A percentile compares a stretch with the other conserved stretches of the same genome.
Conservation (phyloP, 2,797 vertebrate species). For the Aselliscus stoliczkanus region DNA sequence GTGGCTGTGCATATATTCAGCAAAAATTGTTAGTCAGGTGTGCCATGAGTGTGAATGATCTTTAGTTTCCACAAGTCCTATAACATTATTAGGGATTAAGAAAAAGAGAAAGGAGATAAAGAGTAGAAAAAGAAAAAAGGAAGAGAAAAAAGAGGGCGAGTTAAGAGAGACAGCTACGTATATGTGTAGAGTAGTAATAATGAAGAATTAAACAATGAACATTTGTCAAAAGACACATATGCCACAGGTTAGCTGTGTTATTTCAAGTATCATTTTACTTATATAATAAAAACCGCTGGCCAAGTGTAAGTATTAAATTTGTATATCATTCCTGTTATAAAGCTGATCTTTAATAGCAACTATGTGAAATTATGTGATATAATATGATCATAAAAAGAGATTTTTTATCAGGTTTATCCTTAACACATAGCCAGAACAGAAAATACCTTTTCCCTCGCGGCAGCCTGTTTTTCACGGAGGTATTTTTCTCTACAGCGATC, state of each 20-base stretch:
- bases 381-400: not conserved
- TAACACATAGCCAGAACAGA: not conserved
- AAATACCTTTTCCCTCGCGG: slow-evolving; percentile 95
- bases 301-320: not conserved
- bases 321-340: not conserved
- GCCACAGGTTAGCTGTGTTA: not conserved
- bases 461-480: slow-evolving; percentile 96
- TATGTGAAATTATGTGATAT: not conserved
- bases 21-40: not conserved
- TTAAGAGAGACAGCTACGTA: not conserved
- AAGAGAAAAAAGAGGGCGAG: not conserved
- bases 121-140: not conserved
- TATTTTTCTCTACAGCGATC: slow-evolving; percentile 99
- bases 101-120: not conserved
- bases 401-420: not conserved
- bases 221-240: not conserved
- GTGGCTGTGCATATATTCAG: too few species aligned
- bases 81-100: not conserved
- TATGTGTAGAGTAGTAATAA: not conserved
- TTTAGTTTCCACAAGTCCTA: not conserved
- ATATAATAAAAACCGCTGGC: not conserved
- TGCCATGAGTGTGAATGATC: not conserved
- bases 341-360: not conserved
- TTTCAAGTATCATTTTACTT: not conserved
- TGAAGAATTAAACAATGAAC: not conserved